Base-by-base conservation (phyloP, 2,888 invertebrate genomes). In the Empis livida region DNA sequence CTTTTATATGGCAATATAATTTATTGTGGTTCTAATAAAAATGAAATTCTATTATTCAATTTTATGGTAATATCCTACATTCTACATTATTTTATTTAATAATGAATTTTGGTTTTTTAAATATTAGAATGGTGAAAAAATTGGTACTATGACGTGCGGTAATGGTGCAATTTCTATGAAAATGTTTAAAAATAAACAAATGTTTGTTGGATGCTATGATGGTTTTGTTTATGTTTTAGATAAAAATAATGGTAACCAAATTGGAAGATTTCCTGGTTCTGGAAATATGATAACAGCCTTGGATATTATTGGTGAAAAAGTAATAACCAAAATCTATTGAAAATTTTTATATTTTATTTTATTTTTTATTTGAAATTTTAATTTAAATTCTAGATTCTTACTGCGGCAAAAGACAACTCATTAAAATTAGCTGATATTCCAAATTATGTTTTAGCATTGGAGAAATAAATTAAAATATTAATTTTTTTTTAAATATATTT, bases 11-110 rank as follows among this genome's bases (percentile, higher is more conserved):
- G 78, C 35, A 79, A 78, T 46, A 73, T 78, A 51, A 74, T 87
- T n/a, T 86, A 79, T 63, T 86, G 84, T 57, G 86, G 86, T 8
- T 85, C 86, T 1, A 82, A 80, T 58, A 78, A 75, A 53, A 77
- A 79, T 52, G 78, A 80, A 56, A 80, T 87, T 61, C 75, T 80
- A 50, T 79, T 80, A n/a, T 82, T 80, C 61, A 81, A 83, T 65
- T 86, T 85, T 68, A 72, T 77, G 55, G 87, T 86, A 59, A 77
- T 79, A 77, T 10, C 20, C 13, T 27, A 44, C 15, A 38, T 14
- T 9, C 10, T 3, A 11, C 14, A 20, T n/a, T n/a, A n/a, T n/a
- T 20, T 20, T 20, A 20, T 20, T 5, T 5, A 20, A 20, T n/a
- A n/a, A n/a, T n/a, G n/a, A n/a, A n/a, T n/a, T n/a, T n/a, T n/a